Conservation (phyloP, 2,113 vertebrate genomes). For the Cephalopterus ornatus region DNA sequence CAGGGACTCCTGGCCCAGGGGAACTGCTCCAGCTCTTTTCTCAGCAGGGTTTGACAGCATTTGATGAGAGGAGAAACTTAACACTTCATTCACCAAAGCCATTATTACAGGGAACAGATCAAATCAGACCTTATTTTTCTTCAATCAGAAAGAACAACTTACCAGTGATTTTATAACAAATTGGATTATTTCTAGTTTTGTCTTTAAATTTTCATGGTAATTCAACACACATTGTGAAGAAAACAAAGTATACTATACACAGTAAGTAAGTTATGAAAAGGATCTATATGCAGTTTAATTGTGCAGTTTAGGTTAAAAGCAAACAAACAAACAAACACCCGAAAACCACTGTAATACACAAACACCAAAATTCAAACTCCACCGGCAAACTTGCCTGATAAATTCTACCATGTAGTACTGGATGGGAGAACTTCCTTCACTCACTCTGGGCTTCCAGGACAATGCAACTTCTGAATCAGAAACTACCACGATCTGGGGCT, state of each 20-base stretch:
- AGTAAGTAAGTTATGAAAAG: background rate
- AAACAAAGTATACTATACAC: background rate
- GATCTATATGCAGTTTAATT: background rate
- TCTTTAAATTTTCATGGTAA: background rate
- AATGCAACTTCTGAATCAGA: slow-evolving; percentile 92
- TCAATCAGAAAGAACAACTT: background rate
- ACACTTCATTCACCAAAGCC: background rate
- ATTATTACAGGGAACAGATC: background rate
- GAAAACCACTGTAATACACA: background rate
- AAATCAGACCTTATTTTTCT: background rate
- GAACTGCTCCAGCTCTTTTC: background rate
- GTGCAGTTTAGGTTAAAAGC: background rate
- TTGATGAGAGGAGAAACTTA: background rate
- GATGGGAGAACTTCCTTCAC: slow-evolving; percentile 81
- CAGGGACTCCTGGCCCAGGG: background rate
- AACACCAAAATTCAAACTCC: background rate
- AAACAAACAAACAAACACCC: background rate
- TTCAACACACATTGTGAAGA: background rate
- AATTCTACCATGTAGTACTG: slow-evolving; percentile 89
- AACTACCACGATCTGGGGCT: slow-evolving; percentile 82
- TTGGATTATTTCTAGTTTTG: background rate
- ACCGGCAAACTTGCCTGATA: slow-evolving; percentile 83
- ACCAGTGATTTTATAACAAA: background rate
- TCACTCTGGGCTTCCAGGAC: slow-evolving; percentile 87
- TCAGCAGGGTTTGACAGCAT: background rate